Conservation (phyloP, 2,888 invertebrate species). For the Cataglyphis albicans region DNA sequence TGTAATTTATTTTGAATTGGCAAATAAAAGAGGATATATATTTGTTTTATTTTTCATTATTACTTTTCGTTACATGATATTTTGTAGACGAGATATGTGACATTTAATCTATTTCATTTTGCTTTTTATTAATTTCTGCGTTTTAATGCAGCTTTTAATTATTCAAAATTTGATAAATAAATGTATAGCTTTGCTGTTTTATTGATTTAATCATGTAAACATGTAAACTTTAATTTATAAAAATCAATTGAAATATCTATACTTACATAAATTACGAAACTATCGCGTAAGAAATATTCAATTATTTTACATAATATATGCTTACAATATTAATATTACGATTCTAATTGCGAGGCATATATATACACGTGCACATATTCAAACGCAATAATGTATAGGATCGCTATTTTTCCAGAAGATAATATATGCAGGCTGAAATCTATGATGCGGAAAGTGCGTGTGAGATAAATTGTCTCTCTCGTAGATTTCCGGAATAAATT, state of each 20-base stretch:
- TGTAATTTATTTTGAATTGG: background rate
- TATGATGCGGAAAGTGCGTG: conserved; percentile 57
- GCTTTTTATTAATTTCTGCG: background rate
- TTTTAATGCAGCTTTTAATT: conserved; percentile 9
- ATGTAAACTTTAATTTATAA: background rate
- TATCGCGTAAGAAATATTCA: background rate
- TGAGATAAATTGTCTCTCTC: conserved; percentile 60
- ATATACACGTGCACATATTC: conserved; percentile 6
- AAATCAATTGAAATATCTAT: background rate
- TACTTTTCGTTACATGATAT: background rate
- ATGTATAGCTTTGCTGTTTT: background rate
- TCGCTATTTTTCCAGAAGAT: conserved; percentile 26
- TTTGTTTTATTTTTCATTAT: background rate
- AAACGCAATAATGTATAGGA: background rate
- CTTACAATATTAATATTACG: conserved; percentile 21
- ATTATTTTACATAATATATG: background rate
- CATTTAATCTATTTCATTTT: background rate
- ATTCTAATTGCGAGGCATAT: background rate
- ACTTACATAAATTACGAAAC: background rate
- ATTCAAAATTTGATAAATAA: background rate
- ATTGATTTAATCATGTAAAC: background rate
- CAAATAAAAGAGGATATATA: background rate
- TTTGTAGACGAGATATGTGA: background rate
- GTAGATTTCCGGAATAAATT: conserved; percentile 77
- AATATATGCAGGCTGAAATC: conserved; percentile 2